A percentile compares a stretch with the other conserved stretches of the same genome.
Evolutionary conservation across 2,113 vertebrate genomes (phyloP).

Genomic region (Plecturocebus donacophilus): DNA sequence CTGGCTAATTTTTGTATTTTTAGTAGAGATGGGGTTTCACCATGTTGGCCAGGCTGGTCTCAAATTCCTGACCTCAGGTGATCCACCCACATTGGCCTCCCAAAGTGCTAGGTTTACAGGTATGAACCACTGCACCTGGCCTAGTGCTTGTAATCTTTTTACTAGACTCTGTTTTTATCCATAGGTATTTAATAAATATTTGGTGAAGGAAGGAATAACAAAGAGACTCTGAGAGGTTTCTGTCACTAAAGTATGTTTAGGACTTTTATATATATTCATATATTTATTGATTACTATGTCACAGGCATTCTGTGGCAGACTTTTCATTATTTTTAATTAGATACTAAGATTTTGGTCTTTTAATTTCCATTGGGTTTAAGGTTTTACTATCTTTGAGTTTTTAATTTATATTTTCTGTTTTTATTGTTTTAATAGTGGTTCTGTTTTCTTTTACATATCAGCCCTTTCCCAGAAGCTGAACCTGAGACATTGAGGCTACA

Average conservation of each 20-base stretch:
- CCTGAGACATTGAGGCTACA: not conserved
- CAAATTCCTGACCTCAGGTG: not conserved
- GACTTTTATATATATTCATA: not conserved
- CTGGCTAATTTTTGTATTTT: not conserved
- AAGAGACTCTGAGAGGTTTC: not conserved
- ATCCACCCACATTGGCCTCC: not conserved
- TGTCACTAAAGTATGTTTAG: not conserved
- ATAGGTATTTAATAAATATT: constrained; percentile 4
- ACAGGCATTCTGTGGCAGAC: not conserved
- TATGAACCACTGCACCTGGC: not conserved
- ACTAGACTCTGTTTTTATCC: not conserved
- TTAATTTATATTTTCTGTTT: constrained; percentile 1
- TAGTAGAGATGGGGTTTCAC: not conserved
- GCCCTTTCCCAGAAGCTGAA: not conserved
- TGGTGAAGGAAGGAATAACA: not conserved
- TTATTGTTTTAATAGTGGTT: not conserved
- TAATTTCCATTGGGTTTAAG: constrained; percentile 29
- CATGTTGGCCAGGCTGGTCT: not conserved
- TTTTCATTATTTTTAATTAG: constrained; percentile 20
- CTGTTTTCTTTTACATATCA: not conserved
- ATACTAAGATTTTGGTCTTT: not conserved
- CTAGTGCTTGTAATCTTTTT: constrained; percentile 14
- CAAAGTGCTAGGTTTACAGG: not conserved
- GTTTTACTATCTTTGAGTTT: not conserved
- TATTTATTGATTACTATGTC: not conserved